Conservation (phyloP, 2,888 invertebrate genomes). For the Limenitis camilla region DNA sequence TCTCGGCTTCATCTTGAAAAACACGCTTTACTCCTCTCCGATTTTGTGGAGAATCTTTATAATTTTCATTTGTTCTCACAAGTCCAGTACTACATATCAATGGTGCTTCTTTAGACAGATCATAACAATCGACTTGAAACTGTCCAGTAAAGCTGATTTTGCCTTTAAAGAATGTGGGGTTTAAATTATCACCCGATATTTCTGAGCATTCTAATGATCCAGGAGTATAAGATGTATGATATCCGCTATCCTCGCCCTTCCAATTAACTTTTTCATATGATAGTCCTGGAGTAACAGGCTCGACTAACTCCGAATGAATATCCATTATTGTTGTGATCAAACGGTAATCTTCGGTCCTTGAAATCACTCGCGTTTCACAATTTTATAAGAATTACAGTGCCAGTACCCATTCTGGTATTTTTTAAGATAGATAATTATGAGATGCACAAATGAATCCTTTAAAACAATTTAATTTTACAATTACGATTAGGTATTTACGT, state of each 20-base stretch:
- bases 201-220: slow-evolving; percentile 53
- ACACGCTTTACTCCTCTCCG: slow-evolving; percentile 52
- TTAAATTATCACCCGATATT: slow-evolving; percentile 44
- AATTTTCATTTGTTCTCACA: slow-evolving; percentile 24
- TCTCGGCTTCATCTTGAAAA: slow-evolving; percentile 42
- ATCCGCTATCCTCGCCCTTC: slow-evolving; percentile 64
- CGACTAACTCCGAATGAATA: slow-evolving; percentile 43
- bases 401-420: no score
- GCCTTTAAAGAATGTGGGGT: slow-evolving; percentile 35
- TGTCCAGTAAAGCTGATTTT: slow-evolving; percentile 38
- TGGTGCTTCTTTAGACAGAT: slow-evolving; percentile 35
- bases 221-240: slow-evolving; percentile 60
- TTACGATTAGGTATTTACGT: no score
- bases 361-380: not conserved
- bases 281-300: slow-evolving; percentile 43
- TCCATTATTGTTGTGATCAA: slow-evolving; percentile 39
- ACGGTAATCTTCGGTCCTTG: not conserved
- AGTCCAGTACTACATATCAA: slow-evolving; percentile 27
- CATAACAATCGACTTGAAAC: slow-evolving; percentile 38
- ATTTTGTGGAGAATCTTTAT: slow-evolving; percentile 39
- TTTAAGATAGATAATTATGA: no score
- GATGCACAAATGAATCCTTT: no score
- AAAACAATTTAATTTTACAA: no score
- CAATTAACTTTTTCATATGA: slow-evolving; percentile 43
- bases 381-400: not conserved